Percentiles rank a stretch among this genome's conserved stretches.
These are phyloP conservation scores for Phaedon cochleariae DNA, from an alignment of 2,888 invertebrate genomes.

Conservation along the genomic window DNA sequence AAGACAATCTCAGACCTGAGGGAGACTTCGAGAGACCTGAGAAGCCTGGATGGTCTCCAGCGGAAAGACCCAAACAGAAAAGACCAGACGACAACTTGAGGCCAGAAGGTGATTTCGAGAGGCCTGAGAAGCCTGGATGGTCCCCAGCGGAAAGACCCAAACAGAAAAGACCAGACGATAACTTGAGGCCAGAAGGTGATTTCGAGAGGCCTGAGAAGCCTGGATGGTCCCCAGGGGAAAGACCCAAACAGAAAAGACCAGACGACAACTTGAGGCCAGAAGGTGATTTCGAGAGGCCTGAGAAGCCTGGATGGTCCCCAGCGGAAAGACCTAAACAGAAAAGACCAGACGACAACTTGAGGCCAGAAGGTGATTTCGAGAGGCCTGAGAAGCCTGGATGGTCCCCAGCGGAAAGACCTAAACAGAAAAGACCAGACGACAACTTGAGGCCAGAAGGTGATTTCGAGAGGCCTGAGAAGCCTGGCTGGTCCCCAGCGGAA, in stretches of 20 bases:
- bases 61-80: slow-evolving; percentile 57
- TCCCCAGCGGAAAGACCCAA: slow-evolving; percentile 61
- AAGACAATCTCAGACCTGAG: slow-evolving; percentile 63
- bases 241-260: slow-evolving; percentile 57
- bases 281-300: slow-evolving; percentile 66
- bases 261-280: slow-evolving; percentile 64
- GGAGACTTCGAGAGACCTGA: slow-evolving; percentile 61
- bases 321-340: slow-evolving; percentile 60
- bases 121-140: slow-evolving; percentile 57
- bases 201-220: too few relatives aligned
- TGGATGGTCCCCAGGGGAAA: slow-evolving; percentile 63
- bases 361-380: slow-evolving; percentile 68
- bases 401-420: slow-evolving; percentile 59
- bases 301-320: slow-evolving; percentile 60
- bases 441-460: slow-evolving; percentile 66
- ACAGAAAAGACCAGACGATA: slow-evolving; percentile 63
- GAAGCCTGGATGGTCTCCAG: slow-evolving; percentile 50
- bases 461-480: slow-evolving; percentile 62
- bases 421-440: slow-evolving; percentile 57
- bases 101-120: slow-evolving; percentile 57
- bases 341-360: slow-evolving; percentile 61
- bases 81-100: slow-evolving; percentile 58
- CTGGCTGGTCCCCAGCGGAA: slow-evolving; percentile 60
- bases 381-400: slow-evolving; percentile 59
- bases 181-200: slow-evolving; percentile 67